phyloP scores from a whole-genome alignment of 2,113 vertebrate species.

The Chelonoidis abingdonii region DNA sequence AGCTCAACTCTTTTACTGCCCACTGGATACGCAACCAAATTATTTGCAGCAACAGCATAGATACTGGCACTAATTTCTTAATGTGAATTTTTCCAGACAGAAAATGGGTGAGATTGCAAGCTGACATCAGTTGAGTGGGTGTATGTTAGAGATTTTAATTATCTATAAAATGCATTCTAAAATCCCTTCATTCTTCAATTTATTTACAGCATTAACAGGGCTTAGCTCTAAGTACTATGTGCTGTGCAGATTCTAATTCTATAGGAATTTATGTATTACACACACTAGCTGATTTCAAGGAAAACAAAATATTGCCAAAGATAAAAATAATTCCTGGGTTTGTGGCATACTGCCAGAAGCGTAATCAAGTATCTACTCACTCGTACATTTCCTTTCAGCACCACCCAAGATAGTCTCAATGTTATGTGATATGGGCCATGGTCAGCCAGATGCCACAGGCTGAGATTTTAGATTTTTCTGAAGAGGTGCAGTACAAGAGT shows the following conservation, averaged over 20 bases:
- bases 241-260: neutral
- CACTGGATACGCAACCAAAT: neutral
- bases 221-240: neutral
- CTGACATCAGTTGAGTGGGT: neutral
- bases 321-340: neutral
- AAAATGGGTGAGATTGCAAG: neutral
- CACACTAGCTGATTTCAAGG: neutral
- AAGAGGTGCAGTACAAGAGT: neutral
- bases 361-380: neutral
- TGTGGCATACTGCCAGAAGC: neutral
- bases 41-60: neutral
- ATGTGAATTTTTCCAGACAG: neutral
- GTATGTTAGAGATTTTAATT: neutral
- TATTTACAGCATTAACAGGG: neutral
- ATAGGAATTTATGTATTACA: neutral
- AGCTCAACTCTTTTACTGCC: neutral
- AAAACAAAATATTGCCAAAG: neutral
- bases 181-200: neutral
- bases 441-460: neutral
- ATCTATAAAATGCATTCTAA: neutral
- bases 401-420: neutral
- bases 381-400: neutral
- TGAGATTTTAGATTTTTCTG: neutral
- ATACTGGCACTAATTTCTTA: neutral
- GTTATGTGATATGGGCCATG: neutral